These are phyloP conservation scores for Phenacoccus solenopsis DNA, from an alignment of 1,140 invertebrate species.

Conservation along the genomic window DNA sequence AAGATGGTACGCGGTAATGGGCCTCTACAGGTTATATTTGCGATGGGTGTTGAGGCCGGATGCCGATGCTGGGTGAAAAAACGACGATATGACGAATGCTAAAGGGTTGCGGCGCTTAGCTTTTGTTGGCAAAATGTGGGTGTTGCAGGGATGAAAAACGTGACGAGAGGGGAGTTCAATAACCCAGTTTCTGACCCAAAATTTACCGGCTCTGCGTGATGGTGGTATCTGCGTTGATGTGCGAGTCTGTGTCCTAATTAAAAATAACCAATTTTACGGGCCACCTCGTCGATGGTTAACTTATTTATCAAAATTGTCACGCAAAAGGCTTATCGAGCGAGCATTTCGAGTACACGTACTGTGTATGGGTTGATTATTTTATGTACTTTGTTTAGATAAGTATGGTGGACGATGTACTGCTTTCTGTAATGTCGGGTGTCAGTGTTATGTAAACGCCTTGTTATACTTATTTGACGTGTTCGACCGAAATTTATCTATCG, in stretches of 20 bases:
- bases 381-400: too few species aligned
- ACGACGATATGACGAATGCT: neutral
- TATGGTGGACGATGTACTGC: too few species aligned
- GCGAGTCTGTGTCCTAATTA: neutral
- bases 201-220: neutral
- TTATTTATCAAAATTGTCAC: too few species aligned
- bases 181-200: neutral
- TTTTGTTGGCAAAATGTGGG: neutral
- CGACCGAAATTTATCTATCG: too few species aligned
- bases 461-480: too few species aligned
- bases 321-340: too few species aligned
- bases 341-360: too few species aligned
- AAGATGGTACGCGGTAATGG: neutral
- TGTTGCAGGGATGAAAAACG: neutral
- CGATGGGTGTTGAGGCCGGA: neutral
- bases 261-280: neutral
- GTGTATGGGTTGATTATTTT: too few species aligned
- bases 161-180: neutral
- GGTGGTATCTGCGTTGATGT: neutral
- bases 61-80: neutral
- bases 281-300: neutral
- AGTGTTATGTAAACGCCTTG: too few species aligned
- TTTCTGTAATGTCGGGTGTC: too few species aligned
- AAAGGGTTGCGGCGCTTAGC: neutral
- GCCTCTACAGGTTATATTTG: neutral